Evolutionary conservation across 2,113 vertebrate genomes (phyloP).

Genomic region (Lasiurus cinereus): DNA sequence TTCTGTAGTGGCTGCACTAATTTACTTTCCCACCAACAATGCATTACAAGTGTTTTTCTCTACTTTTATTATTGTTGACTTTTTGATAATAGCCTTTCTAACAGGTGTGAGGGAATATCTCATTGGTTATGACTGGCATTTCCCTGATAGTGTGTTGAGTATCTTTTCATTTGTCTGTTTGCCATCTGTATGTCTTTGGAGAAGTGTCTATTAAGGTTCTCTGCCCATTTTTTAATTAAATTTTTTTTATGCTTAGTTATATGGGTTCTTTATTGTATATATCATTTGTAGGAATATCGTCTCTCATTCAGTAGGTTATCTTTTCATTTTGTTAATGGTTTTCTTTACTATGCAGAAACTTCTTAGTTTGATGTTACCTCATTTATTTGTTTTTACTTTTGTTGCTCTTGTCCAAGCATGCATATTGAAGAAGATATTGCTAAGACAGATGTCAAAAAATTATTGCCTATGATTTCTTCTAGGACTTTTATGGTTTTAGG

Average conservation of each 20-base stretch:
- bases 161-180: neutral
- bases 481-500: neutral
- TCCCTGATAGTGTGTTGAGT: neutral
- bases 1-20: neutral
- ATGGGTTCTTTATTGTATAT: neutral
- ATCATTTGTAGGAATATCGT: neutral
- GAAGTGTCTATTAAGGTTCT: neutral
- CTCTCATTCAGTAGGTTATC: neutral
- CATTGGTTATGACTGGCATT: neutral
- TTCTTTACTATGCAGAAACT: neutral
- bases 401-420: neutral
- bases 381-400: neutral
- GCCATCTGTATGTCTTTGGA: neutral
- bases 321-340: neutral
- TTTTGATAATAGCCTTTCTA: neutral
- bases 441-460: neutral
- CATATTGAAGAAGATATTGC: neutral
- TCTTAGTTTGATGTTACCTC: neutral
- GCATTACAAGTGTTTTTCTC: neutral
- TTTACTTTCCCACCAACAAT: neutral
- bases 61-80: neutral
- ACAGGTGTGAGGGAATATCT: neutral
- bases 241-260: neutral
- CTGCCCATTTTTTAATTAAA: neutral
- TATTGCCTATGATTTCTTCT: neutral